phyloP scores from a whole-genome alignment of 2,797 vertebrate genomes.

The Semotilus atromaculatus region DNA sequence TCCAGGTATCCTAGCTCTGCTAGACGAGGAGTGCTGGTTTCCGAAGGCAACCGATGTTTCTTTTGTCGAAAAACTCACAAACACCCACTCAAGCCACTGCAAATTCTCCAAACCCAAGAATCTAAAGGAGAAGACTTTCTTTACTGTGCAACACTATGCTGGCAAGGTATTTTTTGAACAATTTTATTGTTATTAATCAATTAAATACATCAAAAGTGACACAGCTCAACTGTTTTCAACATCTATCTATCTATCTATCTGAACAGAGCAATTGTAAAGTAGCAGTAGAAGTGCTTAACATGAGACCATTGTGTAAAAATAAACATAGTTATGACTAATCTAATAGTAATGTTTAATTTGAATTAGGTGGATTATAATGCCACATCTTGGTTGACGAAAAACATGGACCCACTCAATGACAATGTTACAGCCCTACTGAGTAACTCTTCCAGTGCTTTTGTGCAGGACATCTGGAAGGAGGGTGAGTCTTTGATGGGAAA shows the following conservation, averaged over 20 bases:
- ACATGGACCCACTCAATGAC: conserved; percentile 98
- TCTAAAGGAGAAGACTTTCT: conserved; percentile 95
- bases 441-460: conserved; percentile 89
- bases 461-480: conserved; percentile 97
- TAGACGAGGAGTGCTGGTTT: conserved; percentile 99
- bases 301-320: background rate
- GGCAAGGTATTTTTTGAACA: conserved; percentile 82
- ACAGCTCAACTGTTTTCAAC: background rate
- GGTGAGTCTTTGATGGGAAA: conserved; percentile 75
- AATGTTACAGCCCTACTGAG: conserved; percentile 91
- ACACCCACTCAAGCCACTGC: conserved; percentile 89
- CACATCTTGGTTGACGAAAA: conserved; percentile 93
- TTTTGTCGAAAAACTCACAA: conserved; percentile 93
- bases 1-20: conserved; percentile 91
- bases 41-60: conserved; percentile 96
- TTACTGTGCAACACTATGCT: conserved; percentile 92
- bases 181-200: background rate
- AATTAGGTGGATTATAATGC: conserved; percentile 93
- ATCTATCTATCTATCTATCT: background rate
- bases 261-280: background rate
- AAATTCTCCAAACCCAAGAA: conserved; percentile 97
- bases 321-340: background rate
- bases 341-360: conserved; percentile 31
- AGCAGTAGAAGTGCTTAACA: background rate
- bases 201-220: background rate